Evolutionary conservation across 2,888 invertebrate genomes (phyloP).

Genomic region (Fragum whitleyi): DNA sequence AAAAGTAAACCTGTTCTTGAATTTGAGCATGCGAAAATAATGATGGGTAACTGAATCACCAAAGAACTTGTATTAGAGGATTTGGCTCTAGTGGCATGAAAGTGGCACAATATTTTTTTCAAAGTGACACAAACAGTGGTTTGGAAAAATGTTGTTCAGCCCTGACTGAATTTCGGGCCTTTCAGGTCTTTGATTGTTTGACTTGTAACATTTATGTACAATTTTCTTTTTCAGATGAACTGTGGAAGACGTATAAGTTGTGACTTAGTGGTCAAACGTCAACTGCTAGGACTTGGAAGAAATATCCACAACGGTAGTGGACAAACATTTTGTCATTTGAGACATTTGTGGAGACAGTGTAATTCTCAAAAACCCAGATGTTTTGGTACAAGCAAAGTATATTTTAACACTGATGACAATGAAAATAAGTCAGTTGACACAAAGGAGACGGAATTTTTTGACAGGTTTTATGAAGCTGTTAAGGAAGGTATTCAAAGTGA

Average conservation of each 20-base stretch:
- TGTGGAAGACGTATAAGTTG: not conserved
- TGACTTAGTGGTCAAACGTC: not conserved
- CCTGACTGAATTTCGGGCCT: too few relatives aligned
- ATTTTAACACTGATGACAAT: not conserved
- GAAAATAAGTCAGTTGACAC: not conserved
- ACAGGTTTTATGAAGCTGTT: constrained; percentile 22
- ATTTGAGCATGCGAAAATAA: too few relatives aligned
- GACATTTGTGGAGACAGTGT: not conserved
- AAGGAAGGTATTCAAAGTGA: not conserved
- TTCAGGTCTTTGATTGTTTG: not conserved
- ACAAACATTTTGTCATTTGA: not conserved
- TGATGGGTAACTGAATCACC: too few relatives aligned
- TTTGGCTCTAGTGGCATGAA: too few relatives aligned
- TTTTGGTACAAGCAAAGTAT: not conserved
- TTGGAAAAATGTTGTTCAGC: too few relatives aligned
- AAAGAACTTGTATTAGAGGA: too few relatives aligned
- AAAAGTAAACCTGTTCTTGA: too few relatives aligned
- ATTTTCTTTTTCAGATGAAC: not conserved
- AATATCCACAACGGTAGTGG: not conserved
- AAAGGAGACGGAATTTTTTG: constrained; percentile 9
- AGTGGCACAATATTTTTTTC: too few relatives aligned
- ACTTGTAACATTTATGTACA: not conserved
- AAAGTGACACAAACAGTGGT: too few relatives aligned
- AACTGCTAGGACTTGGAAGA: not conserved
- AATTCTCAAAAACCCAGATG: not conserved